A percentile compares a stretch with the other conserved stretches of the same genome.
These are phyloP conservation scores for Trididemnum clinides DNA, from an alignment of 23 tunicate species.

Conservation along the genomic window DNA sequence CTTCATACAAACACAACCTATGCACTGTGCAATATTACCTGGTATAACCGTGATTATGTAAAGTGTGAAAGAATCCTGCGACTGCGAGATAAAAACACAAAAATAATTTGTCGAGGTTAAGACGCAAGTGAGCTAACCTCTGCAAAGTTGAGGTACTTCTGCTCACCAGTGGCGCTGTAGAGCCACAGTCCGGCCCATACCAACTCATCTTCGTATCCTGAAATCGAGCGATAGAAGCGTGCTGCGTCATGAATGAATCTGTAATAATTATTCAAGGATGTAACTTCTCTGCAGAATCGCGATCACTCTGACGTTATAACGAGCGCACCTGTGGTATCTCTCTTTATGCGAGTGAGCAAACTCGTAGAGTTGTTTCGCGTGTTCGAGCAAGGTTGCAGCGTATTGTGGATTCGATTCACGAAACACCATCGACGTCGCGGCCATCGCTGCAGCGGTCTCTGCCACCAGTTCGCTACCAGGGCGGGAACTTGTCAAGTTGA, in stretches of 20 bases:
- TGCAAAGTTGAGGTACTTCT: conserved; percentile 47
- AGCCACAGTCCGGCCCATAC: conserved; percentile 95
- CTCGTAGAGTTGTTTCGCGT: conserved; percentile 81
- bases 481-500: conserved; percentile 40
- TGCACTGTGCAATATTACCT: too few species aligned
- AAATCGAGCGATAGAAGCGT: conserved; percentile 65
- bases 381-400: conserved; percentile 49
- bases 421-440: conserved; percentile 89
- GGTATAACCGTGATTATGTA: background rate
- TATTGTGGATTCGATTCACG: conserved; percentile 52
- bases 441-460: conserved; percentile 96
- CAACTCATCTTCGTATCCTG: conserved; percentile 91
- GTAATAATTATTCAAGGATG: too few species aligned
- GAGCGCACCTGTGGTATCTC: conserved; percentile 78
- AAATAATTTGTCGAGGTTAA: background rate
- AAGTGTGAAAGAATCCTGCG: background rate
- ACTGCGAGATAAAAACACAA: background rate
- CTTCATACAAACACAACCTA: too few species aligned
- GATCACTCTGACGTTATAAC: too few species aligned
- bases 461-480: conserved; percentile 95
- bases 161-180: conserved; percentile 69
- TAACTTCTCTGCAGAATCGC: too few species aligned
- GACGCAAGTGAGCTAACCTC: conserved; percentile 40
- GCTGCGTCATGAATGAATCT: conserved; percentile 82
- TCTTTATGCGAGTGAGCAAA: conserved; percentile 80